These are phyloP conservation scores for Zhuqinia jingwanae DNA, from an alignment of 2,888 invertebrate genomes.

Conservation along the genomic window DNA sequence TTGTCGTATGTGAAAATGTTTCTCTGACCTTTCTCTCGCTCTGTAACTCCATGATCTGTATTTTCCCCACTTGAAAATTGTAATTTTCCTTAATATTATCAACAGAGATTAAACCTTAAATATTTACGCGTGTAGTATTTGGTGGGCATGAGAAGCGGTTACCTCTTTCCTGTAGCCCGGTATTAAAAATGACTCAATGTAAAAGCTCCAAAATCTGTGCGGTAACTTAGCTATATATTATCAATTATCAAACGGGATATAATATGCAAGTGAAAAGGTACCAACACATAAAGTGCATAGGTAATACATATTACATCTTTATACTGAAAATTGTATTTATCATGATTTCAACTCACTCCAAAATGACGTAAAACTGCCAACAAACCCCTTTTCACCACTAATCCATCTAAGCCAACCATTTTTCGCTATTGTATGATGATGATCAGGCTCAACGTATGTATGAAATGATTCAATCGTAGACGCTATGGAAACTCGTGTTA, in stretches of 20 bases:
- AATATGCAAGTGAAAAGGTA: too few relatives aligned
- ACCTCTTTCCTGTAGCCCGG: constrained; percentile 65
- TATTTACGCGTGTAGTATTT: not conserved
- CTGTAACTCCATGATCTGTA: constrained; percentile 73
- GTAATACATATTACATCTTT: not conserved
- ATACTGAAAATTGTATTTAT: not conserved
- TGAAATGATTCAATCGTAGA: not conserved
- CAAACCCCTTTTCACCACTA: not conserved
- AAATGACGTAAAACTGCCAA: not conserved
- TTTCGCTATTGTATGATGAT: too few relatives aligned
- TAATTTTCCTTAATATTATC: not conserved
- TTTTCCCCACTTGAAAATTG: constrained; percentile 72
- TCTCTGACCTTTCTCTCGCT: not conserved
- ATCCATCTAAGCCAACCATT: not conserved
- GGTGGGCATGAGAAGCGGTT: not conserved
- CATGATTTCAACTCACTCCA: constrained; percentile 12
- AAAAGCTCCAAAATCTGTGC: constrained; percentile 57
- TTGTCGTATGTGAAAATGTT: not conserved
- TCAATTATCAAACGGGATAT: not conserved
- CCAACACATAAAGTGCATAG: too few relatives aligned
- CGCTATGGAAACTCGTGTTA: constrained; percentile 12
- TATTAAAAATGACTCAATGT: constrained; percentile 62
- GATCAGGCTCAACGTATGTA: not conserved
- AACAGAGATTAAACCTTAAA: not conserved
- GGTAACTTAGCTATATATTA: constrained; percentile 62